Conservation (phyloP, 2,797 vertebrate species). For the Anabacerthia variegaticeps region DNA sequence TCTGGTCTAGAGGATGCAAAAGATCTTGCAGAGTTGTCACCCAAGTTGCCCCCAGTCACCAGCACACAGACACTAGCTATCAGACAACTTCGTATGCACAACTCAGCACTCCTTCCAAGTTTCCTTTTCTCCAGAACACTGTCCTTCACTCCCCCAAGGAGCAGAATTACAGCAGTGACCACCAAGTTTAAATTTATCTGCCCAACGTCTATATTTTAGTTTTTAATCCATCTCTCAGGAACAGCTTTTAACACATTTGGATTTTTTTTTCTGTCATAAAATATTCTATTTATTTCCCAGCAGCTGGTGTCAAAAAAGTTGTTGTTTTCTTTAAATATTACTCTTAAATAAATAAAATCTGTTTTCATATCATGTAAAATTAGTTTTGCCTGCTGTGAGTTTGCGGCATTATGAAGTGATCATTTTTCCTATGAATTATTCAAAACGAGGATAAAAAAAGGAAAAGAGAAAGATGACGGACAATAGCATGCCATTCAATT, state of each 20-base stretch:
- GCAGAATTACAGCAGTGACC: constrained; percentile 54
- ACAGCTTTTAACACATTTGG: constrained; percentile 77
- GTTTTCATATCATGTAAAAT: constrained; percentile 82
- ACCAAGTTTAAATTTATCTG: constrained; percentile 69
- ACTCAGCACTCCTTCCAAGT: not conserved
- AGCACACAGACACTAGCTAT: not conserved
- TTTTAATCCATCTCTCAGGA: constrained; percentile 71
- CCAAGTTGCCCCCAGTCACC: not conserved
- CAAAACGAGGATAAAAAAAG: constrained; percentile 77
- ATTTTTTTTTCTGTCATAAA: constrained; percentile 77
- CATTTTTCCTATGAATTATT: constrained; percentile 83
- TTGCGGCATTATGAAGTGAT: constrained; percentile 81
- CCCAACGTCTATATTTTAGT: constrained; percentile 20
- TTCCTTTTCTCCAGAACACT: not conserved
- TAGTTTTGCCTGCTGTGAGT: constrained; percentile 83
- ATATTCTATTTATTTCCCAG: constrained; percentile 83
- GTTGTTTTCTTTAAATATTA: constrained; percentile 83
- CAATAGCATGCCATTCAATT: constrained; percentile 71
- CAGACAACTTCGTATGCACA: not conserved
- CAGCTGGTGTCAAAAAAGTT: constrained; percentile 85
- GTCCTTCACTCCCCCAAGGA: not conserved
- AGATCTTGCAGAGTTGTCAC: not conserved
- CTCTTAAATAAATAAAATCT: constrained; percentile 86
- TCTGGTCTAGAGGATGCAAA: not conserved
- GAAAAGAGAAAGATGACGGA: constrained; percentile 70